Percentiles rank a stretch among this genome's conserved stretches.
Conservation (phyloP, 2,888 invertebrate species). For the Pachymerium ferrugineum region DNA sequence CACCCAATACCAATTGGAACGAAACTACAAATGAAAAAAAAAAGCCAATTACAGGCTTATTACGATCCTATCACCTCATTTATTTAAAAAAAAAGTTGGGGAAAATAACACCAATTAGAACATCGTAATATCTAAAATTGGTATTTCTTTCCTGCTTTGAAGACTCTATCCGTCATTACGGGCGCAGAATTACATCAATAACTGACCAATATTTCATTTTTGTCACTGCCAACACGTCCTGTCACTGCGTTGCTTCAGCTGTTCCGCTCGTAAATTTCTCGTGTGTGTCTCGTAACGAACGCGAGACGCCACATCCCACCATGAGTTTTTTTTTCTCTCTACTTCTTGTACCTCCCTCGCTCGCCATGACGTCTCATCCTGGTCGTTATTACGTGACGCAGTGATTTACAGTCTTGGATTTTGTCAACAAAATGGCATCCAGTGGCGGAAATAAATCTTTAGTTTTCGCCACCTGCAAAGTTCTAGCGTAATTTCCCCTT, state of each 20-base stretch:
- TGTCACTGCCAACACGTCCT: neutral
- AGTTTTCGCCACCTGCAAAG: neutral
- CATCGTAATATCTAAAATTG: neutral
- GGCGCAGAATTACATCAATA: neutral
- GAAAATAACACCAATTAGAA: neutral
- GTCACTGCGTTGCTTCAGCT: neutral
- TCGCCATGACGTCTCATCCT: conserved; percentile 8
- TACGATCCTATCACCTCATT: too few relatives aligned
- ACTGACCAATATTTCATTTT: neutral
- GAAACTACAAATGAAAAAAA: neutral
- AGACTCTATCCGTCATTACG: too few relatives aligned
- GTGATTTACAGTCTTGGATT: neutral
- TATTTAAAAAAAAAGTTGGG: too few relatives aligned
- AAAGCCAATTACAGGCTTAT: neutral
- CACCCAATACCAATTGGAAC: neutral
- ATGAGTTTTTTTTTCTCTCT: neutral
- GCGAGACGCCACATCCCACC: neutral
- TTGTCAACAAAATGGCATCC: conserved; percentile 9
- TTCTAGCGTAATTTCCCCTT: neutral
- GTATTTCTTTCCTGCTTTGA: neutral
- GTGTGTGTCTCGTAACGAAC: neutral
- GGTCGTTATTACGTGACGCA: neutral
- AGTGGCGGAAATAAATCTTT: conserved; percentile 1
- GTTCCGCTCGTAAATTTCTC: conserved; percentile 8
- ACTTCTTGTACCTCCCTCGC: conserved; percentile 3